Base-by-base conservation (phyloP, 1,140 invertebrate species). In the Neodiprion pinetum region DNA sequence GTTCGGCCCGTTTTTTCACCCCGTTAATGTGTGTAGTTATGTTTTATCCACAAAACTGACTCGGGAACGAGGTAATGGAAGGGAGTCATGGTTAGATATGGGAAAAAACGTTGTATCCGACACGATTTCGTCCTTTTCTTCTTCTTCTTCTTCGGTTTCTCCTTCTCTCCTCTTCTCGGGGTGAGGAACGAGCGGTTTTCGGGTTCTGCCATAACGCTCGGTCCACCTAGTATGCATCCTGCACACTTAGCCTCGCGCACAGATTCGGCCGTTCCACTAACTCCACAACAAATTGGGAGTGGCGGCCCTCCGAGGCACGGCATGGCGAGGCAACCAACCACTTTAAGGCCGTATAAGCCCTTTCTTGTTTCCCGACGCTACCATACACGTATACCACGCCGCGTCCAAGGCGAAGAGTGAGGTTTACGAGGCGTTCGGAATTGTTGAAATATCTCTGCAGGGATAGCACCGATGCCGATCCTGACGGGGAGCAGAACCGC, bases 401-500 rank as follows among this genome's bases (percentile, higher is more conserved):
- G 12, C 21, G 21, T 69, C 17, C 17, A 7, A 69, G 40, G 40
- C 17, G 67, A 69, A 69, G 67, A 69, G 40, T 70, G 71, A 75
- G 77, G 73, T 82, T 82, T 82, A 82, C 81, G 81, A 82, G 73
- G 78, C 74, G 74, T 74, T 75, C 48, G 75, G 78, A 80, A 81
- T 80, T 78, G 73, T 82, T 78, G 77, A 82, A 79, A 79, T 78
- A 77, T 79, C 77, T 80, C 65, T 68, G 68, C 28, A 40, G 53
- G 11, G 53, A 12, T 0, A 61, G n/a, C n/a, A 61, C 53, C 53
- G 53, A 61, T 61, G 53, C 53, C 53, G 53, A 61, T 61, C 53
- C 7, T 17, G 53, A 61, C n/a, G 53, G 11, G 4, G 53, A 61
- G 11, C 7, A 61, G n/a, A 17, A 61, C 11, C 53, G 53, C 53